Evolutionary conservation across 2,113 vertebrate genomes (phyloP).

Genomic region (Mormyrus lacerda): DNA sequence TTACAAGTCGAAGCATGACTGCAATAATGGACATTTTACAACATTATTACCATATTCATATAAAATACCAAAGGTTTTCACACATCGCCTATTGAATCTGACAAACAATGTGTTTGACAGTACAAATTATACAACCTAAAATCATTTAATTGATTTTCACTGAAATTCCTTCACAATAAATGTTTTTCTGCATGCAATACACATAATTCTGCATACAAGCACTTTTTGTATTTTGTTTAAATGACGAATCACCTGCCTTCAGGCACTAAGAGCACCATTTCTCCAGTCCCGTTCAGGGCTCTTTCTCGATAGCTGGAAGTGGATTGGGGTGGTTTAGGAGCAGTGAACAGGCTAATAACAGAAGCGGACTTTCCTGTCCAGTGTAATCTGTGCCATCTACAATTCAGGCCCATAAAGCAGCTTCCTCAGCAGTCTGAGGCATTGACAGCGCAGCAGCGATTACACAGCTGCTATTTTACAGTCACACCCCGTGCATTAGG

Average conservation of each 20-base stretch:
- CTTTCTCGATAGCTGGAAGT: not conserved
- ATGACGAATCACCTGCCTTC: not conserved
- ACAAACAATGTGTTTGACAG: not conserved
- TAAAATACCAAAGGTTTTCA: not conserved
- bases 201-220: not conserved
- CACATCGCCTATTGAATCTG: not conserved
- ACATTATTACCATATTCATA: not conserved
- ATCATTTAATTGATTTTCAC: not conserved
- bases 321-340: not conserved
- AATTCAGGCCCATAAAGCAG: not conserved
- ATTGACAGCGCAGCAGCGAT: not conserved
- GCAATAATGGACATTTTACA: not conserved
- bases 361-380: not conserved
- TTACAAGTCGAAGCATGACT: not conserved
- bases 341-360: not conserved
- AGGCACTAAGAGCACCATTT: not conserved
- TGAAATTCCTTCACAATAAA: not conserved
- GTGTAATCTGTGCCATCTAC: not conserved
- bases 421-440: not conserved
- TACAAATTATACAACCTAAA: not conserved
- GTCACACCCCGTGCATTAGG: not conserved
- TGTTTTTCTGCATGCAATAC: not conserved
- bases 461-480: not conserved
- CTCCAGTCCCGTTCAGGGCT: not conserved
- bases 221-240: not conserved